A percentile compares a stretch with the other conserved stretches of the same genome.
phyloP scores from a whole-genome alignment of 2,113 vertebrate species.

The Uropsilus gracilis region DNA sequence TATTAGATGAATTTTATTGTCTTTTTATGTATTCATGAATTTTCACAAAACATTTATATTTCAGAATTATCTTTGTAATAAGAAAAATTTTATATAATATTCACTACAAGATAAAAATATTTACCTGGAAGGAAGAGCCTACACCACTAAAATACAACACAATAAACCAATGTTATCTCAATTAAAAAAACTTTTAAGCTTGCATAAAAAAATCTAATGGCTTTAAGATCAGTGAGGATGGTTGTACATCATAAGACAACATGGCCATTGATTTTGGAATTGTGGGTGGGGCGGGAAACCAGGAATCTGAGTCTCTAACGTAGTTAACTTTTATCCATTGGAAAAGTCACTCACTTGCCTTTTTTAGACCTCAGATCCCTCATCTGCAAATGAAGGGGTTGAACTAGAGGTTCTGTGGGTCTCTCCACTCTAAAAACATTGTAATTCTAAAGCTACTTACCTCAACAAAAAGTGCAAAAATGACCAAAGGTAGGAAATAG shows the following conservation, averaged over 20 bases:
- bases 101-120: not conserved
- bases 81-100: not conserved
- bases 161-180: too few relatives aligned
- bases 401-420: not conserved
- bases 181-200: too few relatives aligned
- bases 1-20: not conserved
- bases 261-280: too few relatives aligned
- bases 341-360: not conserved
- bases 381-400: not conserved
- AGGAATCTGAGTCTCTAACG: not conserved
- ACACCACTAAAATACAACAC: too few relatives aligned
- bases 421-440: not conserved
- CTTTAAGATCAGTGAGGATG: not conserved
- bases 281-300: rapidly evolving
- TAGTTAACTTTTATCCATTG: not conserved
- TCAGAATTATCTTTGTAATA: conserved; percentile 31
- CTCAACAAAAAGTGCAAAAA: not conserved
- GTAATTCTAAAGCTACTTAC: not conserved
- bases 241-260: not conserved
- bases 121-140: not conserved
- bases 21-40: not conserved
- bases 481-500: not conserved
- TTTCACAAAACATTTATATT: not conserved
- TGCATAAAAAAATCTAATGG: too few relatives aligned
- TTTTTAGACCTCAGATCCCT: not conserved